Evolutionary conservation across 2,888 invertebrate species (phyloP), one percentile per base, ranked within the genome.

Genomic region (Tenthredo notha): DNA sequence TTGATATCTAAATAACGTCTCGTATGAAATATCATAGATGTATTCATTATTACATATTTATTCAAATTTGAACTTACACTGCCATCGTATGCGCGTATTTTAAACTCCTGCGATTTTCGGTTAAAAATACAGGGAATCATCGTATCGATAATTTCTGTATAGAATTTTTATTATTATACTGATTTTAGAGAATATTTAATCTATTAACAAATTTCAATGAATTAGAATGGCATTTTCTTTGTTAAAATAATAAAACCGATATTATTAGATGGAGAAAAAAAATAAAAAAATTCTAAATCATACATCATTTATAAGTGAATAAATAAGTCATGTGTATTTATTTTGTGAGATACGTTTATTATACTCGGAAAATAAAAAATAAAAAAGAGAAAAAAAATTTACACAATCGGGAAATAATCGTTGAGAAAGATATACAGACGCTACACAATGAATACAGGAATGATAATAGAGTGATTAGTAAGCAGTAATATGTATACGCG

Each of bases 361-460:
- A 29, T 74, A 74, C 25, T 25, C 37, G 6, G 37, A 6, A 37
- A 7, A 37, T 2, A 7, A 2, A 2, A 37, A 4, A 33, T 0
- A 4, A 33, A 4, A 7, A 37, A 37, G n/a, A 43, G 18, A 33
- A 33, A 67, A 67, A 18, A 33, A 43, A 7, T n/a, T 37, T n/a
- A 29, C 37, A 25, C 6, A 74, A 43, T 74, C 10, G 25, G 40
- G 10, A 43, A n/a, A 74, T 33, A 40, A 54, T 50, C 54, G 47
- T 25, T 75, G 18, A 18, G 50, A 54, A 47, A 50, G 9, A 40
- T 80, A 58, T 80, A 80, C 37, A 15, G 61, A 80, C 33, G 33
- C 77, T 77, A 54, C 21, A 40, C 61, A 80, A 29, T 61, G 67
- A 83, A 83, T 83, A 83, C 33, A 83, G 67, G 83, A 83, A 67